Conservation (phyloP, 2,797 vertebrate species). For the Strix occidentalis region DNA sequence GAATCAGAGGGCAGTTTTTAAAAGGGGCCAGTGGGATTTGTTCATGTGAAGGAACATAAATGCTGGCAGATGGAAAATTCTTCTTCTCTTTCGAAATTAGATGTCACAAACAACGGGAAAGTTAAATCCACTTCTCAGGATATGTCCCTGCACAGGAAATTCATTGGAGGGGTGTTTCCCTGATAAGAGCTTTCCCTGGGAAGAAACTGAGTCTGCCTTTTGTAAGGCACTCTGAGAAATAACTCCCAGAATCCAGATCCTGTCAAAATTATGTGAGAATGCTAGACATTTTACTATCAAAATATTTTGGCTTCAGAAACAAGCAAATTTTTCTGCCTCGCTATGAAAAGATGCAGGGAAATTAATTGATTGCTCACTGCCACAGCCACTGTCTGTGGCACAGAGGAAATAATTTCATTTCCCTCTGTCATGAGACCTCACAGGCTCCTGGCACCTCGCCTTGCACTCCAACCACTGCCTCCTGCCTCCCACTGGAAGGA, state of each 20-base stretch:
- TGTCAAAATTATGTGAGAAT: conserved; percentile 50
- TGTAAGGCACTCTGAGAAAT: conserved; percentile 15
- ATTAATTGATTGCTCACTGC: background rate
- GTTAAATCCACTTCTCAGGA: conserved; percentile 37
- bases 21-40: background rate
- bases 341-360: background rate
- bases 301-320: conserved; percentile 49
- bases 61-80: background rate
- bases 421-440: background rate
- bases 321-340: background rate
- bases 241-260: conserved; percentile 23
- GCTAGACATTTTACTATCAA: conserved; percentile 30
- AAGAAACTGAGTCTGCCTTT: conserved; percentile 51
- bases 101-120: background rate
- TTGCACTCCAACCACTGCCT: background rate
- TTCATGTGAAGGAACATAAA: background rate
- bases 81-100: background rate
- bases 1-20: background rate
- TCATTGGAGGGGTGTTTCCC: conserved; percentile 1
- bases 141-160: conserved; percentile 40
- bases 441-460: background rate
- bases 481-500: background rate
- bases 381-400: background rate
- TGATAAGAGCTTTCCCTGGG: conserved; percentile 45
- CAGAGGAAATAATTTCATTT: background rate